A percentile compares a stretch with the other conserved stretches of the same genome.
Conservation (phyloP, 2,888 invertebrate species). For the Vanessa cardui region DNA sequence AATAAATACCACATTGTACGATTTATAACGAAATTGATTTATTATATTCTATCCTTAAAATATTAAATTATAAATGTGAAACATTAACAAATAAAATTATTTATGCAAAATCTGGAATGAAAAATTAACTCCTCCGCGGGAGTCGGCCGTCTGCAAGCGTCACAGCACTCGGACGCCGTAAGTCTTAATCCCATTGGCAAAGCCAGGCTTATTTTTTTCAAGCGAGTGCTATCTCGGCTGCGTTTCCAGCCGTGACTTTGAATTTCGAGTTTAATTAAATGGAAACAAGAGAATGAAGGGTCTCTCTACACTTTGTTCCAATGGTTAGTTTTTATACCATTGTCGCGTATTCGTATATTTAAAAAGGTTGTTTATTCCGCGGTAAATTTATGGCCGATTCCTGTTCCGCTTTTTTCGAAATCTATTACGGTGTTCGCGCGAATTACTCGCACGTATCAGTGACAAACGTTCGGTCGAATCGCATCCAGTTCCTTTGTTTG, state of each 20-base stretch:
- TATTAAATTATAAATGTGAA: conserved; percentile 10
- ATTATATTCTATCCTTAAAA: not conserved
- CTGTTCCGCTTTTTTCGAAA: conserved; percentile 66
- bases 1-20: not conserved
- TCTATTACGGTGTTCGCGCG: conserved; percentile 64
- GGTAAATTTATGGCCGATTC: conserved; percentile 63
- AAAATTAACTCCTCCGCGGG: conserved; percentile 22
- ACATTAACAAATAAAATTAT: conserved; percentile 5
- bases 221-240: conserved; percentile 44
- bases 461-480: conserved; percentile 50
- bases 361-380: conserved; percentile 55
- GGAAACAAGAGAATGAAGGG: conserved; percentile 75
- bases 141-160: conserved; percentile 47
- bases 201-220: conserved; percentile 44
- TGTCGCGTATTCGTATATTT: conserved; percentile 54
- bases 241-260: conserved; percentile 60
- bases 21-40: not conserved
- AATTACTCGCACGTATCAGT: conserved; percentile 66
- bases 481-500: conserved; percentile 8
- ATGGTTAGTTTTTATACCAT: conserved; percentile 63
- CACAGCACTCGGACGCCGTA: conserved; percentile 41
- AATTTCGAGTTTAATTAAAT: conserved; percentile 78
- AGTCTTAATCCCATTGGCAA: conserved; percentile 69
- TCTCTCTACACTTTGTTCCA: conserved; percentile 59
- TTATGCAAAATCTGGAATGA: conserved; percentile 11